Percentiles rank a stretch among this genome's conserved stretches.
Conservation (phyloP, 2,113 vertebrate species). For the Galeopterus variegatus region DNA sequence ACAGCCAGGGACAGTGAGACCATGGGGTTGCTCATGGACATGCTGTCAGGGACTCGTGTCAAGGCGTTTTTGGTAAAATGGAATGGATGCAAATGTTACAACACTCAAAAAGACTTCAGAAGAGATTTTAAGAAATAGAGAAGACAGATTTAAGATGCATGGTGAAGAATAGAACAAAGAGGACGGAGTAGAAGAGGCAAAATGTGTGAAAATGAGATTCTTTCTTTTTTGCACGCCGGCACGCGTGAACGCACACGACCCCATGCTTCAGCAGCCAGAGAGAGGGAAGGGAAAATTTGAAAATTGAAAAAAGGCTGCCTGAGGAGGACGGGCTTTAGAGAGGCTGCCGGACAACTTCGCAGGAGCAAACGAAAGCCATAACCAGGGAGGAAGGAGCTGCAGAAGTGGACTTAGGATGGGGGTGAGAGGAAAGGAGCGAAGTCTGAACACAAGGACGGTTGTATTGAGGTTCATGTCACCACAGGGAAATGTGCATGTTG, state of each 20-base stretch:
- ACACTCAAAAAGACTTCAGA: neutral
- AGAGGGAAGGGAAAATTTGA: neutral
- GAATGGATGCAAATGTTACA: neutral
- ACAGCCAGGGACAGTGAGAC: neutral
- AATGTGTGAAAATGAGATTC: neutral
- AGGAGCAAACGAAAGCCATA: neutral
- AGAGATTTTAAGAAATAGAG: conserved; percentile 14
- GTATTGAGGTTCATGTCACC: neutral
- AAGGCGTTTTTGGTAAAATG: neutral
- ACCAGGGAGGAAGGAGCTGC: neutral
- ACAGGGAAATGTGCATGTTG: neutral
- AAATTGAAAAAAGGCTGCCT: neutral
- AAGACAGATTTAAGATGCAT: neutral
- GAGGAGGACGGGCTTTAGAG: neutral
- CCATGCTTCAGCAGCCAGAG: neutral
- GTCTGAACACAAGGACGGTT: neutral
- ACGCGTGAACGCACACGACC: too few species aligned
- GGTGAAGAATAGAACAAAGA: neutral
- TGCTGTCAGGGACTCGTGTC: conserved; percentile 26
- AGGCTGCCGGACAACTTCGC: neutral
- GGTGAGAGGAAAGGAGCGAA: neutral
- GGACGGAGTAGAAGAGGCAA: neutral
- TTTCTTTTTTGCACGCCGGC: neutral
- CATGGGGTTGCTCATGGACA: neutral
- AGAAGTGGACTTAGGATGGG: neutral